A percentile compares a stretch with the other conserved stretches of the same genome.
Evolutionary conservation across 2,888 invertebrate genomes (phyloP).

Genomic region (Sinodicranocentrus sp.): DNA sequence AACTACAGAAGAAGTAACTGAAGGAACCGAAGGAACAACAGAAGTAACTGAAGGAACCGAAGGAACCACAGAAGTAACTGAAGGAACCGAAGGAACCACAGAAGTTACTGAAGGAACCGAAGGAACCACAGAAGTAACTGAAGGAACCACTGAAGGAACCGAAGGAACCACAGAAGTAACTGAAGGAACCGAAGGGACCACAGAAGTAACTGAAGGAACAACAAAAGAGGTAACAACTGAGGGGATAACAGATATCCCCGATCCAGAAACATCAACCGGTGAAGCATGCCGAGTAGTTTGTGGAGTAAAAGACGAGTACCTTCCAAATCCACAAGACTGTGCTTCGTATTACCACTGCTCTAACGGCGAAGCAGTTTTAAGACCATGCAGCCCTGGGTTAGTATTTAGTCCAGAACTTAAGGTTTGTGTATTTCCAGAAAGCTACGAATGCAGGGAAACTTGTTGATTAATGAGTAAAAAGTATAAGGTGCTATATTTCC

Average conservation of each 20-base stretch:
- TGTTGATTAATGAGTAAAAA: too few relatives aligned
- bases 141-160: background rate
- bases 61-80: background rate
- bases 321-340: conserved; percentile 35
- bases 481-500: too few relatives aligned
- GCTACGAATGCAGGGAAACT: conserved; percentile 36
- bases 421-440: conserved; percentile 35
- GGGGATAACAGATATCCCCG: background rate
- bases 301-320: conserved; percentile 27
- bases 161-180: background rate
- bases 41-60: background rate
- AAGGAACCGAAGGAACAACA: background rate
- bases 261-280: conserved; percentile 4
- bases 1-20: background rate
- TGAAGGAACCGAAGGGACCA: background rate
- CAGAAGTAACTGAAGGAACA: background rate
- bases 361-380: conserved; percentile 28
- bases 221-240: background rate
- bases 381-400: conserved; percentile 30
- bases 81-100: background rate
- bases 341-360: conserved; percentile 44
- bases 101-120: background rate
- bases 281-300: conserved; percentile 23
- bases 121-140: background rate
- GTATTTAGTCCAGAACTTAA: conserved; percentile 28